Percentiles rank a stretch among this genome's conserved stretches.
These are phyloP conservation scores for Meloidogyne hapla DNA, from an alignment of 1,140 invertebrate genomes.

Conservation along the genomic window DNA sequence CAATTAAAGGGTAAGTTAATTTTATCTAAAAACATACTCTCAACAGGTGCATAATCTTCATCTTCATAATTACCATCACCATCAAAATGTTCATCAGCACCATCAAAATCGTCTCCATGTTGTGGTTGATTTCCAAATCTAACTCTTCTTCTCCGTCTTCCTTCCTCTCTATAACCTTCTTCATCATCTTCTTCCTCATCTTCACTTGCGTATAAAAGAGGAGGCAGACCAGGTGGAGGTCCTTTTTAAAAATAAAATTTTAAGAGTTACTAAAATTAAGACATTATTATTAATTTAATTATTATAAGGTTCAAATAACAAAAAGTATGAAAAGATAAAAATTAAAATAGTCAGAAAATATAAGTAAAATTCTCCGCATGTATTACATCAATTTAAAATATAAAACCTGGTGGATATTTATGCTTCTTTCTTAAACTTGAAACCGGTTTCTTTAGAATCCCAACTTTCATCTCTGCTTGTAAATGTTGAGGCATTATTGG, in stretches of 20 bases:
- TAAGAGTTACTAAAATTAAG: too few species aligned
- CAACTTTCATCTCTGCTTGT: constrained; percentile 29
- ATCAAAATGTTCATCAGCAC: neutral
- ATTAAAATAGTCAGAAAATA: neutral
- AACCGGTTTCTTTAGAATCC: constrained; percentile 44
- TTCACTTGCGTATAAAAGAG: constrained; percentile 38
- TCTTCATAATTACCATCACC: constrained; percentile 30
- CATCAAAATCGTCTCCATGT: neutral
- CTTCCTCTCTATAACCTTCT: neutral
- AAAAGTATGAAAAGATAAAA: constrained; percentile 18
- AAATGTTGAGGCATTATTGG: constrained; percentile 33
- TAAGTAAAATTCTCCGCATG: too few species aligned
- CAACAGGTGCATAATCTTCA: constrained; percentile 41
- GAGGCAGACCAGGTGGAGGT: constrained; percentile 65
- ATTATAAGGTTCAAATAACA: neutral
- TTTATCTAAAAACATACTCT: constrained; percentile 20
- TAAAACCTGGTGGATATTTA: constrained; percentile 43
- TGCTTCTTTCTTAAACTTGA: constrained; percentile 25
- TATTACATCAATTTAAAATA: too few species aligned
- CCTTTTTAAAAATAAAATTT: constrained; percentile 59
- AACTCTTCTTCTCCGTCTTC: constrained; percentile 12
- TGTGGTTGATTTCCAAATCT: constrained; percentile 32
- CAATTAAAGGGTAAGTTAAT: too few species aligned
- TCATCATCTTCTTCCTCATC: constrained; percentile 19
- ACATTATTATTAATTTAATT: too few species aligned